Evolutionary conservation across 2,797 vertebrate genomes (phyloP), one percentile per base, ranked within the genome.

Genomic region (Mastacembelus armatus): DNA sequence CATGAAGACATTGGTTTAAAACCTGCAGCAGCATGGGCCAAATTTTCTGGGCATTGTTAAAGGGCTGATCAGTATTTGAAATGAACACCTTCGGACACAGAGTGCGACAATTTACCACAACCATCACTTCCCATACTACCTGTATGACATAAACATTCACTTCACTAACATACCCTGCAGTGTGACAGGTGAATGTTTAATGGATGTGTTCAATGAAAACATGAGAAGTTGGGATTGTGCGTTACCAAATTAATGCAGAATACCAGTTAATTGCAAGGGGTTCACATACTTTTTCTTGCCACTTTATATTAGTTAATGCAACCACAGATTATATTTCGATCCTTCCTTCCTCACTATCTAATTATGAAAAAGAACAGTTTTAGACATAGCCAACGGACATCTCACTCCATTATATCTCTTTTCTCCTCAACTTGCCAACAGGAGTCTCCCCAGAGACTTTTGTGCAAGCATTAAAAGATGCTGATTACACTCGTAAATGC

Each of bases 401-500:
- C 38, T 48, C 35, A 39, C 30, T 49, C 22, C 43, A 22, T 73
- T 48, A 32, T 16, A 51, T 50, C 61, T 47, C 48, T 62, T 54
- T 40, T 59, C 59, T 33, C 16, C 19, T 29, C 38, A 6, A 51
- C 69, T 29, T 68, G 78, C 82, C 74, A 81, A 56, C 55, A 77
- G 60, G 21, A 48, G 45, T 45, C 14, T 75, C 70, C 78, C 77
- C 30, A 30, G 65, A 73, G 81, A 66, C 74, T 24, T 60, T 47
- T 45, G 56, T 61, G 65, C 40, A 40, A 30, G 59, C 74, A 68
- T 83, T 89, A 84, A 47, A 59, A 73, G 45, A n/a, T 71, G 70
- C 26, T 85, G 76, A 90, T 82, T 71, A 66, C 42, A 65, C 59
- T 78, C 80, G 81, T 89, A 89, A 90, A 89, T 30, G 38, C 66